These are phyloP conservation scores for Agriopis marginaria DNA, from an alignment of 2,888 invertebrate genomes.

Conservation along the genomic window DNA sequence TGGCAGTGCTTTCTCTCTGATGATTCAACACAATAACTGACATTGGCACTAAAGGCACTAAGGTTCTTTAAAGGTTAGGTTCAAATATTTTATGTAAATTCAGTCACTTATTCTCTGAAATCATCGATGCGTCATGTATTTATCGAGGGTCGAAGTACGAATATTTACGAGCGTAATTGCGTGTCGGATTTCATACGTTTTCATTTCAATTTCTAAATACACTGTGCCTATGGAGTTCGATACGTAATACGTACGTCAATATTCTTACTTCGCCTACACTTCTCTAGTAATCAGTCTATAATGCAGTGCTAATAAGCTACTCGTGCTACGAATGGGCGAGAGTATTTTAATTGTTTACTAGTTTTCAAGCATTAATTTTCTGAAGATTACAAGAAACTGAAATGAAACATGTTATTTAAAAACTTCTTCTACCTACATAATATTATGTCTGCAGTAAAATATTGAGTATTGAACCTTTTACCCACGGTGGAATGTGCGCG, in stretches of 20 bases:
- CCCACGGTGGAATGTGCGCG: too few relatives aligned
- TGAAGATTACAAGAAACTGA: not conserved
- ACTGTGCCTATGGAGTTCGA: not conserved
- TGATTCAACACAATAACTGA: not conserved
- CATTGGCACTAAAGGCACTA: not conserved
- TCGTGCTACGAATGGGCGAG: conserved; percentile 5
- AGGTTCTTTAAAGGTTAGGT: too few relatives aligned
- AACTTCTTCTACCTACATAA: too few relatives aligned
- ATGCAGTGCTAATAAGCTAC: conserved; percentile 21
- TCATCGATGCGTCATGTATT: conserved; percentile 17
- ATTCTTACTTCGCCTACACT: not conserved
- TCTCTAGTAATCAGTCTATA: not conserved
- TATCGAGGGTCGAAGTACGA: conserved; percentile 13
- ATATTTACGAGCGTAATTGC: not conserved
- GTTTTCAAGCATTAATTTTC: not conserved
- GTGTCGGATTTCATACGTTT: not conserved
- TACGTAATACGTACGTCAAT: not conserved
- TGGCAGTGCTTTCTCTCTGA: not conserved
- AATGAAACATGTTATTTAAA: too few relatives aligned
- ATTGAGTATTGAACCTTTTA: too few relatives aligned
- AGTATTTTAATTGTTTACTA: conserved; percentile 15
- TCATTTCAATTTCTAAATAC: too few relatives aligned
- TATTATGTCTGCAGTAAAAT: too few relatives aligned
- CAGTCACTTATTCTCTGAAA: conserved; percentile 20
- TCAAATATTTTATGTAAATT: conserved; percentile 14